Conservation (phyloP, 2,888 invertebrate species). For the Diarsia rubi region DNA sequence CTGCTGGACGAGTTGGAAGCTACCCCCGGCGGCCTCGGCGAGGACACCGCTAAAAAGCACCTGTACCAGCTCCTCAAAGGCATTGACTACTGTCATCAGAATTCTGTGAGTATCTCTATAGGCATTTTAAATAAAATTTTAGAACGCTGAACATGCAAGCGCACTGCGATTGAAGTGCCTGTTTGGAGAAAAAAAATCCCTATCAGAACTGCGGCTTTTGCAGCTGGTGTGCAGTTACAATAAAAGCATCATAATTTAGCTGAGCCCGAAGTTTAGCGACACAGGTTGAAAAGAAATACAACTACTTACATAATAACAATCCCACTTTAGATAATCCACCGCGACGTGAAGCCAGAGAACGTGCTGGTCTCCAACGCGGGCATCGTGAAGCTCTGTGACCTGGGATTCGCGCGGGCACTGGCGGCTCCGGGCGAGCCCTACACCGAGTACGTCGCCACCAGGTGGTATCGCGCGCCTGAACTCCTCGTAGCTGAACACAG, state of each 20-base stretch:
- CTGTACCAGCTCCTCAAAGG: slow-evolving; percentile 96
- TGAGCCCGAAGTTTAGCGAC: not conserved
- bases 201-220: too few relatives aligned
- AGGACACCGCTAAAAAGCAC: slow-evolving; percentile 93
- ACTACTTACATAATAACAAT: not conserved
- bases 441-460: slow-evolving; percentile 97
- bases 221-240: too few relatives aligned
- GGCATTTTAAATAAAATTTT: not conserved
- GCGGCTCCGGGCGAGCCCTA: slow-evolving; percentile 94
- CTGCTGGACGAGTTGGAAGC: slow-evolving; percentile 96
- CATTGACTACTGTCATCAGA: slow-evolving; percentile 95
- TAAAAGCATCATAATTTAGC: too few relatives aligned
- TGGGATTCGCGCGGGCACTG: slow-evolving; percentile 95
- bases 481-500: slow-evolving; percentile 95
- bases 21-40: slow-evolving; percentile 93
- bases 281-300: not conserved
- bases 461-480: slow-evolving; percentile 97
- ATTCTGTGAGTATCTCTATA: slow-evolving; percentile 92
- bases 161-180: not conserved
- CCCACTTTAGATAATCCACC: slow-evolving; percentile 93
- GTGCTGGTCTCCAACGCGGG: slow-evolving; percentile 95
- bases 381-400: slow-evolving; percentile 97
- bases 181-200: not conserved
- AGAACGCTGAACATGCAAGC: not conserved
- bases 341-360: slow-evolving; percentile 97